These are phyloP conservation scores for Lophura nycthemera DNA, from an alignment of 2,113 vertebrate species.

Conservation along the genomic window DNA sequence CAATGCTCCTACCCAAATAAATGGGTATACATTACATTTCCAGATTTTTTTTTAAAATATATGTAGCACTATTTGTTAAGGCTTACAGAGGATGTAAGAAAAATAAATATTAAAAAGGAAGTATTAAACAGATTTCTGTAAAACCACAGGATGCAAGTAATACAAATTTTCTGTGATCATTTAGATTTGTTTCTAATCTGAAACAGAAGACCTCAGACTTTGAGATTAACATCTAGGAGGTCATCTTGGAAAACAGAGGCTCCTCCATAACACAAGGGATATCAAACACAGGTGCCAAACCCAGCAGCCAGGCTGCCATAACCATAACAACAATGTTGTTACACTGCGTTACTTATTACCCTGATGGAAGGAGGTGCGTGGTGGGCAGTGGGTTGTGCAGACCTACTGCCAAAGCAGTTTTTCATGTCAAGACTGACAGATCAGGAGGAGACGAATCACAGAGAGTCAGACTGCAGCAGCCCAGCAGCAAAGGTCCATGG, in stretches of 20 bases:
- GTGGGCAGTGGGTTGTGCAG: not conserved
- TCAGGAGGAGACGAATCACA: not conserved
- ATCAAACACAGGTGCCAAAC: not conserved
- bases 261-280: not conserved
- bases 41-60: not conserved
- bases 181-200: not conserved
- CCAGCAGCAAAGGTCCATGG: accelerated
- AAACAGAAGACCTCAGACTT: not conserved
- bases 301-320: not conserved
- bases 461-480: not conserved
- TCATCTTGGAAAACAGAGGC: not conserved
- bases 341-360: not conserved
- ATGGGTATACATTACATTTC: not conserved
- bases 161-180: not conserved
- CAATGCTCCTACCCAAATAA: not conserved
- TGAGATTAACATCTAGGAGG: not conserved
- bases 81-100: not conserved
- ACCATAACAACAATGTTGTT: too few species aligned
- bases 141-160: not conserved
- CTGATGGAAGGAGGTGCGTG: not conserved
- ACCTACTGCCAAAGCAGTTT: not conserved
- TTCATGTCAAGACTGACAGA: not conserved
- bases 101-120: not conserved
- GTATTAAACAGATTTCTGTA: not conserved
- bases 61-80: not conserved